Evolutionary conservation across 2,113 vertebrate species (phyloP), one percentile per base, ranked within the genome.

Genomic region (Rhea pennata): DNA sequence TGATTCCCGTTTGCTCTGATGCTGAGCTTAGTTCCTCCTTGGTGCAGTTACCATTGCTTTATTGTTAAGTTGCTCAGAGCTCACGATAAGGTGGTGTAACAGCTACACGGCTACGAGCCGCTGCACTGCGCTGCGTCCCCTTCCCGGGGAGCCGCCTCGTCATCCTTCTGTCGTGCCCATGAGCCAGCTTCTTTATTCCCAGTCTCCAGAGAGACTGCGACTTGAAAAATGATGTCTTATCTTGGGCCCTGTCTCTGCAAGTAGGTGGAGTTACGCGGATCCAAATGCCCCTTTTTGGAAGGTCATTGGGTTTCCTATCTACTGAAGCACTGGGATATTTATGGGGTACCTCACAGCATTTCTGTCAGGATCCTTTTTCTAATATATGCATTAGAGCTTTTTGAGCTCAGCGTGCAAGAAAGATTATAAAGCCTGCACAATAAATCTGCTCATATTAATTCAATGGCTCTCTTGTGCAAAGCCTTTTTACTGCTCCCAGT

Each of bases 361-460:
- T 78, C 80, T 95, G 85, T 71, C 88, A 72, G 78, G 77, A 50
- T 89, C 73, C 23, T 40, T 91, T 78, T 76, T 44, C 84, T 88
- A 74, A 92, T 76, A 82, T 59, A 96, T 81, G 62, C 21, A 1
- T 85, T 46, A 8, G 87, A 67, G 70, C 56, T 33, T 88, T 92
- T 91, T 62, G 91, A 93, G 94, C 59, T 66, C 61, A 67, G 87
- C 85, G 95, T 83, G 69, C 62, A 79, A 92, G 92, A 85, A 89
- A 33, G 88, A 76, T 87, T 73, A 61, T 79, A 80, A 92, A 95
- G 64, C 50, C 74, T 67, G 81, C 59, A 22, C 92, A 29, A 85
- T 96, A 95, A 91, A 96, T 95, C 95, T 96, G 67, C 84, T 87
- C 5, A 3, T 64, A 85, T 95, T 94, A 95, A 95, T 95, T 96